phyloP scores from a whole-genome alignment of 2,113 vertebrate genomes.

The Fulica atra region DNA sequence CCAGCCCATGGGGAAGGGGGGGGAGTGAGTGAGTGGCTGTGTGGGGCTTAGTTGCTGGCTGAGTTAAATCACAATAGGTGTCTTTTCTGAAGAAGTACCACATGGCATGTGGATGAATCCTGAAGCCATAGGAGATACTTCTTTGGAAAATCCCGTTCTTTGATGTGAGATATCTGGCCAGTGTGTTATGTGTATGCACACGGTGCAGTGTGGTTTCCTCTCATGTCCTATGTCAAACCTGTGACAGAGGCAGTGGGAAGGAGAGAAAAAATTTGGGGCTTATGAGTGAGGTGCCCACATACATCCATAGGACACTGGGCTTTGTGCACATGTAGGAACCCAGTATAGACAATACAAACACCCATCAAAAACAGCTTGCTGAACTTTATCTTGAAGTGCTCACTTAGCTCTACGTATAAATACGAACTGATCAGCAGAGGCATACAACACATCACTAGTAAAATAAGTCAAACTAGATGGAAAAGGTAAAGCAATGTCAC shows the following conservation, averaged over 20 bases:
- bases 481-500: not conserved
- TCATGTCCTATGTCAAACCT: not conserved
- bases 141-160: not conserved
- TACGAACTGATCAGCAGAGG: not conserved
- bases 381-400: not conserved
- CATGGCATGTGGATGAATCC: accelerated
- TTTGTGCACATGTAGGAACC: not conserved
- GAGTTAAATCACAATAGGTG: not conserved
- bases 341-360: not conserved
- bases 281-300: not conserved
- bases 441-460: not conserved
- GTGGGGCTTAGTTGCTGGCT: too few species aligned
- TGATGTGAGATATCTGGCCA: not conserved
- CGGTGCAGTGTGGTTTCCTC: not conserved
- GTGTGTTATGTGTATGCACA: not conserved
- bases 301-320: not conserved
- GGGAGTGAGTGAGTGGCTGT: too few species aligned
- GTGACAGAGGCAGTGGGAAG: not conserved
- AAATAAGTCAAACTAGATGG: not conserved
- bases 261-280: not conserved
- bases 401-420: not conserved
- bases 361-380: not conserved
- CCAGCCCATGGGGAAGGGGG: too few species aligned
- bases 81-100: not conserved
- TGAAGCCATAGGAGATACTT: not conserved